A percentile compares a stretch with the other conserved stretches of the same genome.
Conservation (phyloP, 2,113 vertebrate species). For the Lanius collurio region DNA sequence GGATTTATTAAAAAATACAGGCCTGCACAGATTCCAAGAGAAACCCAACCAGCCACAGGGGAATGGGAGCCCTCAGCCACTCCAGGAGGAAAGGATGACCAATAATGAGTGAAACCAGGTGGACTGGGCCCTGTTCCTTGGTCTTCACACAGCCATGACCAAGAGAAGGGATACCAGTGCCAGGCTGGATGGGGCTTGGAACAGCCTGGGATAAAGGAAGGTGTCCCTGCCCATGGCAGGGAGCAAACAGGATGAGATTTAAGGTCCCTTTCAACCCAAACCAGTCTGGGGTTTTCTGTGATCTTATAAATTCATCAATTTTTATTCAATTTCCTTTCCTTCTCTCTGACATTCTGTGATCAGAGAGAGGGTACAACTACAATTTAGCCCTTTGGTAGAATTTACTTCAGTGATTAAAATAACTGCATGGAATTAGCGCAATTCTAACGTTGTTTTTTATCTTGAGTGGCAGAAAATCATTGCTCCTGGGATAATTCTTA, state of each 20-base stretch:
- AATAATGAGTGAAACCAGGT: rapidly evolving
- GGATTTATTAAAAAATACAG: neutral
- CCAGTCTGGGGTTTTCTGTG: neutral
- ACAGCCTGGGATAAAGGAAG: rapidly evolving
- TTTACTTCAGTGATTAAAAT: slow-evolving; percentile 61
- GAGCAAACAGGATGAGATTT: no score
- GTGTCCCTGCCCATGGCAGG: neutral
- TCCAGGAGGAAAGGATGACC: rapidly evolving
- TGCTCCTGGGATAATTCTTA: slow-evolving; percentile 50
- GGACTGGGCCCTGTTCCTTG: neutral
- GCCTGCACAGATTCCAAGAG: rapidly evolving
- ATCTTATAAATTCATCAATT: neutral
- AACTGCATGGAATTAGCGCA: slow-evolving; percentile 21
- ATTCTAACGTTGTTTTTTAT: slow-evolving; percentile 38
- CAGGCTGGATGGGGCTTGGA: neutral
- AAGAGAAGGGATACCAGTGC: neutral
- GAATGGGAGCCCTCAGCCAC: neutral
- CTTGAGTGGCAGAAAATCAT: slow-evolving; percentile 59
- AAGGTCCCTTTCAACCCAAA: neutral
- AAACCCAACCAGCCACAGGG: rapidly evolving
- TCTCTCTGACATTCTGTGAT: neutral
- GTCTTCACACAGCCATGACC: rapidly evolving
- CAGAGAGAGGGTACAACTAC: neutral
- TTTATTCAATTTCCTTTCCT: neutral
- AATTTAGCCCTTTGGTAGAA: slow-evolving; percentile 14